These are phyloP conservation scores for Dermochelys coriacea DNA, from an alignment of 2,797 vertebrate genomes.

Conservation along the genomic window DNA sequence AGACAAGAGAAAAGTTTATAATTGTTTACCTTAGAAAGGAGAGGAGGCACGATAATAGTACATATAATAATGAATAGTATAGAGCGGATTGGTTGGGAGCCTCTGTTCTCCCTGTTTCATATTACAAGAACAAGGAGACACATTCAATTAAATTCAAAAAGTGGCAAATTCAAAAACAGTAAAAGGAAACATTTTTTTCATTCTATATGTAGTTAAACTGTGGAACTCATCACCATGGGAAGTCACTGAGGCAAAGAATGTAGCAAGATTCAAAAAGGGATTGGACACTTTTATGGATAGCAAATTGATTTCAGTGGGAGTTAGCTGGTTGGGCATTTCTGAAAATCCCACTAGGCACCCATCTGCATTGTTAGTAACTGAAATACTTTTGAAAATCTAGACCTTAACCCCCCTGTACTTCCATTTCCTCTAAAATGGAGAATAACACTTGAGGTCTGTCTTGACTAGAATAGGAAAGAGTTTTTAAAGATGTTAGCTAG, in stretches of 20 bases:
- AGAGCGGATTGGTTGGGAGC: neutral
- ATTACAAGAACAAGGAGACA: neutral
- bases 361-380: neutral
- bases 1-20: neutral
- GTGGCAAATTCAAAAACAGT: neutral
- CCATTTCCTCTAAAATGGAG: neutral
- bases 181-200: neutral
- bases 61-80: neutral
- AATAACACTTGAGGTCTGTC: neutral
- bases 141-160: neutral
- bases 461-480: neutral
- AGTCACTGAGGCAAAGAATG: neutral
- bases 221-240: neutral
- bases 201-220: neutral
- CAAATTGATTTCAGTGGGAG: neutral
- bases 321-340: neutral
- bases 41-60: neutral
- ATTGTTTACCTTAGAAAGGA: neutral
- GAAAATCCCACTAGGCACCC: neutral
- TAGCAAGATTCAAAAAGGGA: neutral
- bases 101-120: neutral
- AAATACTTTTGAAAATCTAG: neutral
- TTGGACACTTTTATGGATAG: neutral
- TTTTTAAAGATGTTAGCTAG: neutral
- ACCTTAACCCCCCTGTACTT: neutral